Base-by-base conservation (phyloP, 2,888 invertebrate species). In the Melangyna quadrimaculata region DNA sequence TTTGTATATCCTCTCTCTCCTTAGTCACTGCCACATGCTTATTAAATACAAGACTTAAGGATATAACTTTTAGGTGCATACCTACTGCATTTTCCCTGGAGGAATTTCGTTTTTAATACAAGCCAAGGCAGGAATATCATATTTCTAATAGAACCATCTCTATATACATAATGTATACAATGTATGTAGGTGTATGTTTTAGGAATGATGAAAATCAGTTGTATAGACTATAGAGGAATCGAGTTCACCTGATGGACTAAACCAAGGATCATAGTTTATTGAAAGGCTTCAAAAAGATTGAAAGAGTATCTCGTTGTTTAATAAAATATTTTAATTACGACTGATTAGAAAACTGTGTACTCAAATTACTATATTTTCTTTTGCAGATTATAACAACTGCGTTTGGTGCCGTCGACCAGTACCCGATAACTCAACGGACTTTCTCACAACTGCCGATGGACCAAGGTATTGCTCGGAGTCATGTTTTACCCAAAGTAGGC, bases 401-500 rank as follows among this genome's bases (percentile, higher is more conserved):
- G 95, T 95, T 19, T 96, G 96, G 96, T 96, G 96, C 91, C 95
- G 95, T 89, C 95, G 95, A 89, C 93, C 92, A 22, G 93, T 94
- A 17, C 92, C 94, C 1, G 94, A 94, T 89, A 95, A 94, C 88
- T 93, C 92, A 87, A 93, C 90, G 78, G 93, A 93, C 88, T 93
- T 92, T 88, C 90, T 92, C 87, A 93, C 92, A 88, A 93, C 93
- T 87, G 92, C 92, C 72, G 93, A 93, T 83, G 92, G 92, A 0
- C 91, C 88, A 67, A 91, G 89, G 12, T 92, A 92, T 96, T 98
- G 98, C 90, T 97, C 97, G 0, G 98, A 98, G 92, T 94, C 97
- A 45, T 98, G 98, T 91, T 98, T 98, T 92, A 96, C 97, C 12
- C 97, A 97, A 90, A 97, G 97, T 48, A 94, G 97, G 53, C 94